Conservation (phyloP, 2,888 invertebrate genomes). For the Acleris literana region DNA sequence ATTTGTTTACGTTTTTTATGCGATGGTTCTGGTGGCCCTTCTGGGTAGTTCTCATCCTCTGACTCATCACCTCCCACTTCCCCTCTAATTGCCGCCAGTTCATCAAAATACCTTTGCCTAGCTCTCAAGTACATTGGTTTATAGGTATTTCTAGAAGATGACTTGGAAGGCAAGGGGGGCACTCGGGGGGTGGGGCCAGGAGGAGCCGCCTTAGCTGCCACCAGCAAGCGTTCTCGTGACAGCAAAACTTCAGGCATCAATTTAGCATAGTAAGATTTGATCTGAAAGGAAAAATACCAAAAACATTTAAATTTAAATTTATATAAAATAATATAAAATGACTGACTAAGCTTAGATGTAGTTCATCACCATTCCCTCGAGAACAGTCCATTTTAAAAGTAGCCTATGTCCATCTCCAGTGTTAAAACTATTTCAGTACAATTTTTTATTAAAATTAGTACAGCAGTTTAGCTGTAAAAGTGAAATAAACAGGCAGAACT, state of each 20-base stretch:
- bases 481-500: too few species aligned
- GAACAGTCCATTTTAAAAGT: too few species aligned
- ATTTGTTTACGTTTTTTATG: constrained; percentile 84
- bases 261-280: constrained; percentile 79
- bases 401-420: too few species aligned
- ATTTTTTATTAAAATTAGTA: too few species aligned
- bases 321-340: constrained; percentile 62
- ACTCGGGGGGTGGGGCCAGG: constrained; percentile 82
- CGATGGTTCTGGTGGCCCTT: constrained; percentile 85
- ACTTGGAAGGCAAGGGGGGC: constrained; percentile 64
- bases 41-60: constrained; percentile 91
- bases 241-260: constrained; percentile 89
- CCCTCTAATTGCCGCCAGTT: constrained; percentile 86
- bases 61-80: constrained; percentile 89
- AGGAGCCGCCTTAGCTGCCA: constrained; percentile 86
- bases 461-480: too few species aligned
- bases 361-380: too few species aligned
- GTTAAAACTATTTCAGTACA: too few species aligned
- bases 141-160: constrained; percentile 67
- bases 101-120: constrained; percentile 85
- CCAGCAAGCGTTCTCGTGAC: constrained; percentile 88
- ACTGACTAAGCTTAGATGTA: too few species aligned
- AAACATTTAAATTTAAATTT: too few species aligned
- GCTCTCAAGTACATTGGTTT: constrained; percentile 82
- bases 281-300: constrained; percentile 54